A percentile compares a stretch with the other conserved stretches of the same genome.
phyloP scores from a whole-genome alignment of 2,888 invertebrate genomes.

The Steromphala cineraria region DNA sequence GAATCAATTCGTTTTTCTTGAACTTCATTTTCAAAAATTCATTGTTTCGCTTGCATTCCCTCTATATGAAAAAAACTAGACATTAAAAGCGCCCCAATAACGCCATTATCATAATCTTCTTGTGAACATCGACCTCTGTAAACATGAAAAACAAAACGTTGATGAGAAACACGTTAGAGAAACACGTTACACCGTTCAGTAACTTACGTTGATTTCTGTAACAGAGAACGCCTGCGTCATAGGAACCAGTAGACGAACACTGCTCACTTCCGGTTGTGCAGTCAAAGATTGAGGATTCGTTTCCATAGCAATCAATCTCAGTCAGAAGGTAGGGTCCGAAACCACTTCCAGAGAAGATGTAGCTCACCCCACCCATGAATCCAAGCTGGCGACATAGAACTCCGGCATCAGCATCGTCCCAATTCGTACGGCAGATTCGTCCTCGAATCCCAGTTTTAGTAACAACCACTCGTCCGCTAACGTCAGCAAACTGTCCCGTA shows the following conservation, averaged over 20 bases:
- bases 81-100: too few relatives aligned
- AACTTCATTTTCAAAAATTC: too few relatives aligned
- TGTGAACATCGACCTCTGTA: too few relatives aligned
- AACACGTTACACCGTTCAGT: background rate
- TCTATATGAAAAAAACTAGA: too few relatives aligned
- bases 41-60: too few relatives aligned
- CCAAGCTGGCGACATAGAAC: slow-evolving; percentile 75
- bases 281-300: slow-evolving; percentile 47
- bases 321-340: slow-evolving; percentile 79
- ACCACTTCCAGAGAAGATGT: slow-evolving; percentile 30
- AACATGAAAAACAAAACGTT: too few relatives aligned
- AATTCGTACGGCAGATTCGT: slow-evolving; percentile 84
- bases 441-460: slow-evolving; percentile 35
- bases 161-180: too few relatives aligned
- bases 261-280: slow-evolving; percentile 28
- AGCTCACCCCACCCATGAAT: slow-evolving; percentile 55
- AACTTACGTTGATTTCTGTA: slow-evolving; percentile 53
- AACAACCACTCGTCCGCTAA: background rate
- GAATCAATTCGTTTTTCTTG: too few relatives aligned
- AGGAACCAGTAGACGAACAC: background rate
- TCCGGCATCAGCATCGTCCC: slow-evolving; percentile 82
- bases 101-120: too few relatives aligned
- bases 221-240: slow-evolving; percentile 57
- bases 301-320: slow-evolving; percentile 58
- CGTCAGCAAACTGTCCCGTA: background rate